phyloP scores from a whole-genome alignment of 1,140 invertebrate genomes.

The Proales similis region DNA sequence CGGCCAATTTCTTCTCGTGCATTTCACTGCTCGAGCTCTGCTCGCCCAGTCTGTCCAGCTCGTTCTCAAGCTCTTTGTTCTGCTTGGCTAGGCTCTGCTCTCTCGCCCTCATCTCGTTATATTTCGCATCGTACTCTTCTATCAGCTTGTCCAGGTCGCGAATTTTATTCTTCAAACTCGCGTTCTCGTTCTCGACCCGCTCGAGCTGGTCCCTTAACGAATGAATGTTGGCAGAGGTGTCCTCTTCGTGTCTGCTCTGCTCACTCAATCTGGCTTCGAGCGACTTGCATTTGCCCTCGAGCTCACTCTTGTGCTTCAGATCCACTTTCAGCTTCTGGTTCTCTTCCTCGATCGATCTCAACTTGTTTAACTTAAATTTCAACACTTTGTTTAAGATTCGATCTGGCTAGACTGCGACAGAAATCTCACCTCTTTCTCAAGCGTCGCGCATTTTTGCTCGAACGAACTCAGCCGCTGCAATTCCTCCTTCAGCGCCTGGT shows the following conservation, averaged over 20 bases:
- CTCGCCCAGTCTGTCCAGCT: conserved; percentile 6
- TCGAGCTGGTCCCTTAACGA: not conserved
- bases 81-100: not conserved
- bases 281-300: not conserved
- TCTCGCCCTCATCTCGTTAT: not conserved
- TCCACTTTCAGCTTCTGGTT: not conserved
- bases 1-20: not conserved
- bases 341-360: not conserved
- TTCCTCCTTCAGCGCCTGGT: conserved; percentile 32
- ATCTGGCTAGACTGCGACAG: no score
- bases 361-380: conserved; percentile 4
- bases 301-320: not conserved
- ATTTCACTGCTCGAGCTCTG: conserved; percentile 1
- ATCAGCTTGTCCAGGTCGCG: not conserved
- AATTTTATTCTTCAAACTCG: conserved; percentile 21
- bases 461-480: conserved; percentile 7
- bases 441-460: conserved; percentile 6
- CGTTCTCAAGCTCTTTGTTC: not conserved
- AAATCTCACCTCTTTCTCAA: conserved; percentile 28
- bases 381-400: conserved; percentile 2
- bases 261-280: not conserved
- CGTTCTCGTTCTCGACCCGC: conserved; percentile 7
- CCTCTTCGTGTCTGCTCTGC: no score
- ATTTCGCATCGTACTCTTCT: not conserved
- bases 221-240: no score